Conservation (phyloP, 2,113 vertebrate species). For the Phyllostomus discolor region DNA sequence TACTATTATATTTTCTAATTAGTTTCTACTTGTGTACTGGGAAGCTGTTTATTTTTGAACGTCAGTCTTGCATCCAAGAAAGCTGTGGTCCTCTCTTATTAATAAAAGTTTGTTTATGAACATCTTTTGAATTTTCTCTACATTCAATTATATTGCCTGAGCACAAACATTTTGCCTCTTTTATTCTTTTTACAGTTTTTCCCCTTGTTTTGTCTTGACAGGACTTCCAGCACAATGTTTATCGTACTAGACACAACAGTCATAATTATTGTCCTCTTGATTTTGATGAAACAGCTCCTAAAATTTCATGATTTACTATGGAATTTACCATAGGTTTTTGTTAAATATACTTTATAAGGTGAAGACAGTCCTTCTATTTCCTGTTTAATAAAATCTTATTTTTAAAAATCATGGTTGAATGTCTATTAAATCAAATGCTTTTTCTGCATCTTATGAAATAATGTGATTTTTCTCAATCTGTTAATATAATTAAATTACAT, state of each 20-base stretch:
- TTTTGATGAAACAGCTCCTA: neutral
- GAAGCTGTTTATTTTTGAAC: constrained; percentile 19
- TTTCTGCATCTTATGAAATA: neutral
- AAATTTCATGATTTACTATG: neutral
- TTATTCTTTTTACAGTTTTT: neutral
- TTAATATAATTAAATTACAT: constrained; percentile 3
- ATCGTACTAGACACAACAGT: neutral
- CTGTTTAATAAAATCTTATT: constrained; percentile 18
- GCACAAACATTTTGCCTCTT: neutral
- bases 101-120: neutral
- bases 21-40: neutral
- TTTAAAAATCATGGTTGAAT: constrained; percentile 13
- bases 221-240: neutral
- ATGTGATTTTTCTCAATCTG: neutral
- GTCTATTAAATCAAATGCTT: neutral
- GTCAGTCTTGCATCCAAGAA: neutral
- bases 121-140: neutral
- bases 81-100: neutral
- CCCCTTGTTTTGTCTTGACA: neutral
- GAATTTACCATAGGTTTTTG: neutral
- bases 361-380: neutral
- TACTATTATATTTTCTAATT: constrained; percentile 27
- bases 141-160: neutral
- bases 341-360: neutral
- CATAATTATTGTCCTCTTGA: neutral